Base-by-base conservation (phyloP, 2,113 vertebrate species). In the Phrynocephalus versicolor region DNA sequence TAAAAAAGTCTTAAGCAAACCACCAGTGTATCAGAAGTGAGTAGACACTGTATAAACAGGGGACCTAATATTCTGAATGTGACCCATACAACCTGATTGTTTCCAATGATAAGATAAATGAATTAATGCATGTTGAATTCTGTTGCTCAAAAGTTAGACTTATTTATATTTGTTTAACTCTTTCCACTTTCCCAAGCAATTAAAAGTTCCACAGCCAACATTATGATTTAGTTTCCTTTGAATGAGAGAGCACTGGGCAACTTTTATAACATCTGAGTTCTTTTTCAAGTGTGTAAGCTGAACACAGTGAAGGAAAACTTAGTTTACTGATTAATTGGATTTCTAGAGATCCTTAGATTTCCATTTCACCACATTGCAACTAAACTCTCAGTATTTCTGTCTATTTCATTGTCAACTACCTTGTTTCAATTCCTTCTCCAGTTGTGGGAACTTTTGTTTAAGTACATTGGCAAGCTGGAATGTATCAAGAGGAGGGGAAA, bases 1-100 rank as follows among this genome's bases (percentile, higher is more conserved):
- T 82, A 88, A 92, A 89, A 89, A n/a, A 83, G 81, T 71, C 77
- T 87, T 41, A 62, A 16, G 58, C 83, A 93, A 94, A 91, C 80
- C 88, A 93, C 87, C 2, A 37, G 10, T 85, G 14, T 82, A 6
- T 3, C 69, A 85, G 8, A 60, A 86, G 73, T 83, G 57, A 79
- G 64, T 86, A 87, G 55, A 37, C n/a, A 35, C n/a, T 62, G 19
- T 16, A 65, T 85, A 84, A 80, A 55, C 84, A 51, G 65, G 58
- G 58, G 87, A 76, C 19, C 0, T 0, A 51, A 80, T 81, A 69
- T 16, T 79, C 33, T 51, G 18, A 2, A 37, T 55, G 18, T 13
- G 85, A 2, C 14, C 64, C 77, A 2, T 8, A 9, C 84, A 84
- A 4, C 2, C 1, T 83, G n/a, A 5, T 74, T 88, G 57, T 8